Percentiles rank a stretch among this genome's conserved stretches.
These are phyloP conservation scores for Peromyscus polionotus DNA, from an alignment of 2,113 vertebrate genomes.

Conservation along the genomic window DNA sequence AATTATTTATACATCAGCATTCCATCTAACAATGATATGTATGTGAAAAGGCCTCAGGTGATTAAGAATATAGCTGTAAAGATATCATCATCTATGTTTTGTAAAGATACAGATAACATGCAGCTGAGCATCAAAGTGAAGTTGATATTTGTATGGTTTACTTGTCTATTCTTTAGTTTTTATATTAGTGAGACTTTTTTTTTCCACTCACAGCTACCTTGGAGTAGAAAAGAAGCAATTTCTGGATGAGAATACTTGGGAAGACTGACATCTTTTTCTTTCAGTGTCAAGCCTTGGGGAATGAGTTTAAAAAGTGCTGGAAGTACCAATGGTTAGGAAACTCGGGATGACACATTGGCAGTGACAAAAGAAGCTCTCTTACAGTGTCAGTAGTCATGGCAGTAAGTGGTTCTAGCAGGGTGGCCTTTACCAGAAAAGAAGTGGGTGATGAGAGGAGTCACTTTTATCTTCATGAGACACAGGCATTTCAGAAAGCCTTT, in stretches of 20 bases:
- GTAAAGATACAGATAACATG: neutral
- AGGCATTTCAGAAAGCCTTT: conserved; percentile 61
- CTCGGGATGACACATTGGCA: neutral
- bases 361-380: neutral
- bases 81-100: conserved; percentile 24
- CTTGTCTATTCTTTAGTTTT: neutral
- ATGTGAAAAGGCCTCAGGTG: neutral
- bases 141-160: neutral
- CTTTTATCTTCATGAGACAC: conserved; percentile 60
- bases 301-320: neutral
- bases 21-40: neutral
- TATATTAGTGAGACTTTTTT: neutral
- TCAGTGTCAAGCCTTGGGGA: neutral
- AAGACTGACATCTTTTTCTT: conserved; percentile 7
- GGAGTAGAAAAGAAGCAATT: neutral
- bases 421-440: neutral
- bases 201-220: neutral
- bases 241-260: neutral
- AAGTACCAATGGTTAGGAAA: neutral
- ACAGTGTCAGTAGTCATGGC: neutral
- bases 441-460: neutral
- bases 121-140: conserved; percentile 1
- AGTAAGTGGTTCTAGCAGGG: conserved; percentile 41
- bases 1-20: neutral
- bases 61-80: neutral